Evolutionary conservation across 1,140 invertebrate species (phyloP).

Genomic region (Trichonephila inaurata): DNA sequence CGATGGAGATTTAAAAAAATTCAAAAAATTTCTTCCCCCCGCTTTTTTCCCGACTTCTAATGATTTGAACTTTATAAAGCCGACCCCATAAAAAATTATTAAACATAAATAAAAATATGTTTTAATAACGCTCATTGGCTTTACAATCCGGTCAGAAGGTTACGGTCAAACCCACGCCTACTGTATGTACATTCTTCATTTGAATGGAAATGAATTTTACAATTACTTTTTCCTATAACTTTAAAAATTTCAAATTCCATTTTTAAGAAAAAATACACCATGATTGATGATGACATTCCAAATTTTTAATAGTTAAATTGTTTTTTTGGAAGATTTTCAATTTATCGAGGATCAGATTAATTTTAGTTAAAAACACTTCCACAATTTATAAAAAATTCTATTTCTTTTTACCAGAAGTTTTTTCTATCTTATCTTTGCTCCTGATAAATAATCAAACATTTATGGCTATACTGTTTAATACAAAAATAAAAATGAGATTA

Average conservation of each 20-base stretch:
- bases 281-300: not conserved
- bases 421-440: not conserved
- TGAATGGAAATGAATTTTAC: conserved; percentile 30
- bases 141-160: conserved; percentile 47
- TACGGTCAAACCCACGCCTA: conserved; percentile 42
- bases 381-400: no score
- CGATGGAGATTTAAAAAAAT: not conserved
- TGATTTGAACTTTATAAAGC: not conserved
- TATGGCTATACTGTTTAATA: no score
- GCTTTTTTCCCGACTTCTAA: not conserved
- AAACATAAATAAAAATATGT: conserved; percentile 7
- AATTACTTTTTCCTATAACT: not conserved
- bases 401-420: no score
- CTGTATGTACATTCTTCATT: not conserved
- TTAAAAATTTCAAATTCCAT: not conserved
- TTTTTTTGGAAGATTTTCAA: no score
- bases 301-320: not conserved
- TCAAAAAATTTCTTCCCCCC: not conserved
- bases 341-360: no score
- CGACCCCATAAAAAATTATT: not conserved
- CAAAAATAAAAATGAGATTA: no score
- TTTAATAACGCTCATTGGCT: conserved; percentile 38
- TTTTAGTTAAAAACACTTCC: no score
- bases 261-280: not conserved
- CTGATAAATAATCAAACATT: no score